Percentiles rank a stretch among this genome's conserved stretches.
These are phyloP conservation scores for Lasioglossum baleicum DNA, from an alignment of 1,140 invertebrate species.

Conservation along the genomic window DNA sequence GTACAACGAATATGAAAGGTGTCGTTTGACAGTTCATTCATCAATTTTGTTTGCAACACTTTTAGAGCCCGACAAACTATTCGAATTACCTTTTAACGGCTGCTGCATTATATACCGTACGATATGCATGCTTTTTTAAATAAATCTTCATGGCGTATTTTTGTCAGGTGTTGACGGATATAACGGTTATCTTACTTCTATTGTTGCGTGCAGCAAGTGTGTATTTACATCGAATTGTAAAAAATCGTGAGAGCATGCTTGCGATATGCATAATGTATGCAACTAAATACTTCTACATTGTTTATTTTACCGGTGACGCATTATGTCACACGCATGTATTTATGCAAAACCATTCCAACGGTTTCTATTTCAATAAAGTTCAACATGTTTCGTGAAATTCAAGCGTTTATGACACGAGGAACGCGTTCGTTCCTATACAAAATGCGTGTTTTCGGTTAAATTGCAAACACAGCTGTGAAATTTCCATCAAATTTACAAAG, in stretches of 20 bases:
- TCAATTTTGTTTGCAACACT: background rate
- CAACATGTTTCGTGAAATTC: background rate
- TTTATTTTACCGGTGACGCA: background rate
- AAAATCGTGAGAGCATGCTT: background rate
- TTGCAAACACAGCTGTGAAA: background rate
- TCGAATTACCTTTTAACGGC: background rate
- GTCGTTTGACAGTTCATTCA: slow-evolving; percentile 10
- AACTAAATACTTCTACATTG: background rate
- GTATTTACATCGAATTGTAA: no score
- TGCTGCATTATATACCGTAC: no score
- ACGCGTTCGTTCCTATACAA: background rate
- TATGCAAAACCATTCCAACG: background rate
- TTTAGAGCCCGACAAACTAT: background rate
- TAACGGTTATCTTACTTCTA: background rate
- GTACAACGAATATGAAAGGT: slow-evolving; percentile 25
- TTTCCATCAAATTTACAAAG: background rate
- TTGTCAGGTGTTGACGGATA: background rate
- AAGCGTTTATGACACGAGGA: background rate
- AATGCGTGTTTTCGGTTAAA: background rate
- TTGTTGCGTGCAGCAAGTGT: background rate
- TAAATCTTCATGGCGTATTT: background rate
- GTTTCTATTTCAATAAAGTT: background rate
- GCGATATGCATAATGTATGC: background rate
- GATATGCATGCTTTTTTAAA: background rate
- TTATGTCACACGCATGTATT: background rate